A percentile compares a stretch with the other conserved stretches of the same genome.
Conservation (phyloP, 2,888 invertebrate species). For the Nephrotoma guestfalica region DNA sequence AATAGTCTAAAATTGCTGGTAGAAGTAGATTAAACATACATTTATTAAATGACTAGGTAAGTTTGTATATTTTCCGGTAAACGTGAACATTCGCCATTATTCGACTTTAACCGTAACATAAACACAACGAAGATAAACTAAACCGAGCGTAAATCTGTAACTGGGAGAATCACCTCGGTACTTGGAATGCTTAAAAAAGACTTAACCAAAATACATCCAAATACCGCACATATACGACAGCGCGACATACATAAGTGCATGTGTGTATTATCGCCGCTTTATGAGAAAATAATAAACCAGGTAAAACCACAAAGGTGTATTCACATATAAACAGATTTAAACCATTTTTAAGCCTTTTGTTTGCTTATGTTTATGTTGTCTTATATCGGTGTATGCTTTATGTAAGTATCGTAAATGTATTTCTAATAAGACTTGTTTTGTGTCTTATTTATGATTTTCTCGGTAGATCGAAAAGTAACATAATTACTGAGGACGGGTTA, state of each 20-base stretch:
- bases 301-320: background rate
- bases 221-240: background rate
- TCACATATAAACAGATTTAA: background rate
- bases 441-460: background rate
- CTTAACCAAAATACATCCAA: background rate
- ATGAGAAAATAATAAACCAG: background rate
- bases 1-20: too few species aligned
- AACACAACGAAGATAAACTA: too few species aligned
- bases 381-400: background rate
- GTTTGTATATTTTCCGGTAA: too few species aligned
- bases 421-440: background rate
- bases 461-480: background rate
- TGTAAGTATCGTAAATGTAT: background rate
- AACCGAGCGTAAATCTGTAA: too few species aligned
- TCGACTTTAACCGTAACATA: too few species aligned
- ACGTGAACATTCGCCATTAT: too few species aligned
- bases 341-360: background rate
- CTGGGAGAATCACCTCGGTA: too few species aligned
- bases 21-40: too few species aligned
- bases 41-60: too few species aligned
- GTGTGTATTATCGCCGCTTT: background rate
- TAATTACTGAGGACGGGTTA: background rate
- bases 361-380: background rate
- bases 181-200: too few species aligned
- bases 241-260: background rate